A percentile compares a stretch with the other conserved stretches of the same genome.
phyloP scores from a whole-genome alignment of 2,888 invertebrate genomes.

The Trypoxylon attenuatum region DNA sequence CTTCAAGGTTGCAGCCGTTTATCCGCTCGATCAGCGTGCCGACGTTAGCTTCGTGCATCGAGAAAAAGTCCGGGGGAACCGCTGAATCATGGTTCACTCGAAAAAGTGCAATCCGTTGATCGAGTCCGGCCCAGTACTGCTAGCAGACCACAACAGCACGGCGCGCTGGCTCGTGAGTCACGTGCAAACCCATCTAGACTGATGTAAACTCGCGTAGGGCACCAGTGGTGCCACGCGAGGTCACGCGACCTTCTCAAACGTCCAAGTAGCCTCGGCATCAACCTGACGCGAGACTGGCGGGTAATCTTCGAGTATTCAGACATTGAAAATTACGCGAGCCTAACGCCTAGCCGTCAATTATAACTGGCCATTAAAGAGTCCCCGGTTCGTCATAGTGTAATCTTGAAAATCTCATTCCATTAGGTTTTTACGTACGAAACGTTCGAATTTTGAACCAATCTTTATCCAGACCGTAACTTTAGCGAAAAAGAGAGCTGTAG shows the following conservation, averaged over 20 bases:
- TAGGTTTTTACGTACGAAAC: no score
- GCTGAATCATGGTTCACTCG: constrained; percentile 40
- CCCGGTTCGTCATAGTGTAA: neutral
- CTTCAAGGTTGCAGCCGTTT: neutral
- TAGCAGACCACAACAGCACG: constrained; percentile 1
- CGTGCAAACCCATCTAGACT: constrained; percentile 44
- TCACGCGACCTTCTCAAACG: constrained; percentile 52
- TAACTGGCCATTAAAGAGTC: neutral
- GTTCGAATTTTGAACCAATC: no score
- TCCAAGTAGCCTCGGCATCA: constrained; percentile 34
- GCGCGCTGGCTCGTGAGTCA: constrained; percentile 33
- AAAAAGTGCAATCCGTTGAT: constrained; percentile 20
- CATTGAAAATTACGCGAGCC: constrained; percentile 28
- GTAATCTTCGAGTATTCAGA: constrained; percentile 53
- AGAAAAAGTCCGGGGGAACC: constrained; percentile 5
- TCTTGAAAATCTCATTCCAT: no score
- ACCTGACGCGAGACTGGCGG: constrained; percentile 53
- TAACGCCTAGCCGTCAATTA: neutral
- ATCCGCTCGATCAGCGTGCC: neutral
- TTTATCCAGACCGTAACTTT: no score
- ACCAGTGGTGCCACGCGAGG: constrained; percentile 25
- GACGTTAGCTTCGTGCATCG: constrained; percentile 2
- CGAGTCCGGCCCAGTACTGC: constrained; percentile 8
- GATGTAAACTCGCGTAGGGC: constrained; percentile 46
- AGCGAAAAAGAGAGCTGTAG: no score